These are phyloP conservation scores for Passer montanus DNA, from an alignment of 2,113 vertebrate species.

Conservation along the genomic window DNA sequence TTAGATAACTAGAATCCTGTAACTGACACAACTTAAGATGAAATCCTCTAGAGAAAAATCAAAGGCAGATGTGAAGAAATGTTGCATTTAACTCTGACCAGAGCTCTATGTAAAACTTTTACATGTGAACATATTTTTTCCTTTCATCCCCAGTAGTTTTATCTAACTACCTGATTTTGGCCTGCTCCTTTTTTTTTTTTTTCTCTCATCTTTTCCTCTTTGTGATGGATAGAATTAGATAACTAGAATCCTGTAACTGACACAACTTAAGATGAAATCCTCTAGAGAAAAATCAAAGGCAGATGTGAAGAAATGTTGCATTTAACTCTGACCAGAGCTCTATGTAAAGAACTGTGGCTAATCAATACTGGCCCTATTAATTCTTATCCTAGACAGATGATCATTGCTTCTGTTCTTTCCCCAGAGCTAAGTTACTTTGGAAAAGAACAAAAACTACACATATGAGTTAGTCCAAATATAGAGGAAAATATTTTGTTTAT, in stretches of 20 bases:
- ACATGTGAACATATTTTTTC: too few species aligned
- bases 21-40: constrained; percentile 31
- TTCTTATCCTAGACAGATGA: constrained; percentile 65
- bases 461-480: constrained; percentile 36
- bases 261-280: constrained; percentile 32
- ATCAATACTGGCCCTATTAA: constrained; percentile 74
- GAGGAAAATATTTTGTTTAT: constrained; percentile 59
- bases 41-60: constrained; percentile 63
- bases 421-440: constrained; percentile 72
- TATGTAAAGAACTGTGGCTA: constrained; percentile 48
- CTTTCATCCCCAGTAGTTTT: too few species aligned
- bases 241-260: constrained; percentile 30
- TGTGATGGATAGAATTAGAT: constrained; percentile 41
- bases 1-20: constrained; percentile 38
- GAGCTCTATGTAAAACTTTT: constrained; percentile 50
- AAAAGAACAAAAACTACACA: constrained; percentile 53
- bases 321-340: constrained; percentile 63
- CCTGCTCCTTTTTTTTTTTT: too few species aligned
- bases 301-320: constrained; percentile 62
- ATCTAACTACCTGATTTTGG: too few species aligned
- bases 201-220: not conserved
- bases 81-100: constrained; percentile 66
- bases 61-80: constrained; percentile 63
- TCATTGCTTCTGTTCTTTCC: constrained; percentile 60
- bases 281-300: constrained; percentile 66